Percentiles rank a stretch among this genome's conserved stretches.
Conservation (phyloP, 2,888 invertebrate species). For the Drosophila seclusa region DNA sequence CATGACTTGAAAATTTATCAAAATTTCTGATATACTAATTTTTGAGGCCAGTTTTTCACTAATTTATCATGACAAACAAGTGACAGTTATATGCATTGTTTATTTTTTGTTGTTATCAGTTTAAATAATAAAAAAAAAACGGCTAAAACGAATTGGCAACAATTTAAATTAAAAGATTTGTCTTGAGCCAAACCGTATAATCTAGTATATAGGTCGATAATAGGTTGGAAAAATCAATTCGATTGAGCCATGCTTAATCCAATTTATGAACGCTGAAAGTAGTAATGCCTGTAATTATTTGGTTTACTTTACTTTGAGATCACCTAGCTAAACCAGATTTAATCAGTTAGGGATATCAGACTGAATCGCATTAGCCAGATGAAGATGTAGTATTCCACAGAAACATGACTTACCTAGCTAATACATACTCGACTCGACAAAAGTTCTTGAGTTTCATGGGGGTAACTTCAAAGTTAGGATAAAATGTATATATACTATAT, state of each 20-base stretch:
- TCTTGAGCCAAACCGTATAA: not conserved
- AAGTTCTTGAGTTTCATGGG: too few relatives aligned
- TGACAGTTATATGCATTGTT: not conserved
- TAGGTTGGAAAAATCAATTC: conserved; percentile 25
- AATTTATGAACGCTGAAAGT: not conserved
- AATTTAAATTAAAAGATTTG: not conserved
- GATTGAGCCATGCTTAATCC: conserved; percentile 24
- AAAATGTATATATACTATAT: not conserved
- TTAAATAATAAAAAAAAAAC: not conserved
- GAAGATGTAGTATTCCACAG: not conserved
- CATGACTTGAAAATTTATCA: not conserved
- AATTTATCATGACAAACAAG: not conserved
- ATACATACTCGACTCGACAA: not conserved
- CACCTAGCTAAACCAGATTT: not conserved
- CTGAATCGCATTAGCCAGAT: not conserved
- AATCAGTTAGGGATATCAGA: not conserved
- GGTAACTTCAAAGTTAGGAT: too few relatives aligned
- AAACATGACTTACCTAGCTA: not conserved
- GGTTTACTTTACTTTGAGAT: not conserved
- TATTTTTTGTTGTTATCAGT: not conserved
- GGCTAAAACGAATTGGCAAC: not conserved
- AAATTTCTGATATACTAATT: not conserved
- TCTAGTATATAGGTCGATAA: conserved; percentile 2
- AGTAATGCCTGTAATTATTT: not conserved
- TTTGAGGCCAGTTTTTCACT: not conserved